Evolutionary conservation across 37 sponge, comb jelly and placozoan genomes (phyloP).

Genomic region (Spongilla lacustris): DNA sequence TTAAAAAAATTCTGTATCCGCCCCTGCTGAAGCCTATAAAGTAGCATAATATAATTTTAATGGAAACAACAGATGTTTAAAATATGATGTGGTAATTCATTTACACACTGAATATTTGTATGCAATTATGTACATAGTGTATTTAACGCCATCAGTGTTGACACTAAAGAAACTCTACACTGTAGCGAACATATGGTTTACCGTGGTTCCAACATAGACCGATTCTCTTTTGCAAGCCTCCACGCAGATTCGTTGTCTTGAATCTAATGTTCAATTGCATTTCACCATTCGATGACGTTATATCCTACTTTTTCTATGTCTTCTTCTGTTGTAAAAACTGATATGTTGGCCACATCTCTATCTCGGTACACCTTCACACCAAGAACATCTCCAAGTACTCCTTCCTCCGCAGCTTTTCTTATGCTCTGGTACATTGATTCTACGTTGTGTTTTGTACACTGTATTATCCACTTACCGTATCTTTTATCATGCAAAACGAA

Average conservation of each 20-base stretch:
- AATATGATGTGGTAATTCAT: too few relatives aligned
- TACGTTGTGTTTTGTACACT: neutral
- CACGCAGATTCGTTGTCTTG: neutral
- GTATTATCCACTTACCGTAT: neutral
- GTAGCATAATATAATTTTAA: too few relatives aligned
- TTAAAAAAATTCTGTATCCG: too few relatives aligned
- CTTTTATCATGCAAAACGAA: neutral
- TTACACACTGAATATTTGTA: too few relatives aligned
- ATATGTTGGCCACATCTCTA: neutral
- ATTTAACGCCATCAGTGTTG: too few relatives aligned
- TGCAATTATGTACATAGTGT: too few relatives aligned
- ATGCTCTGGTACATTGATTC: neutral
- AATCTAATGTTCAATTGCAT: neutral
- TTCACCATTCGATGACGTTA: neutral
- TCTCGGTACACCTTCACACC: neutral
- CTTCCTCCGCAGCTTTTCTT: neutral
- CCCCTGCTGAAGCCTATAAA: too few relatives aligned
- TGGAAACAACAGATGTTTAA: too few relatives aligned
- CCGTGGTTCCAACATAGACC: neutral
- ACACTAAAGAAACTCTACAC: too few relatives aligned
- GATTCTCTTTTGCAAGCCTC: neutral
- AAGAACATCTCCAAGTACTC: neutral
- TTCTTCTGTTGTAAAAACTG: neutral
- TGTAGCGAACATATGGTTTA: too few relatives aligned
- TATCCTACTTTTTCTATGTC: neutral